These are phyloP conservation scores for Porites evermanni DNA, from an alignment of 92 coral and sea anemone genomes.

Conservation along the genomic window DNA sequence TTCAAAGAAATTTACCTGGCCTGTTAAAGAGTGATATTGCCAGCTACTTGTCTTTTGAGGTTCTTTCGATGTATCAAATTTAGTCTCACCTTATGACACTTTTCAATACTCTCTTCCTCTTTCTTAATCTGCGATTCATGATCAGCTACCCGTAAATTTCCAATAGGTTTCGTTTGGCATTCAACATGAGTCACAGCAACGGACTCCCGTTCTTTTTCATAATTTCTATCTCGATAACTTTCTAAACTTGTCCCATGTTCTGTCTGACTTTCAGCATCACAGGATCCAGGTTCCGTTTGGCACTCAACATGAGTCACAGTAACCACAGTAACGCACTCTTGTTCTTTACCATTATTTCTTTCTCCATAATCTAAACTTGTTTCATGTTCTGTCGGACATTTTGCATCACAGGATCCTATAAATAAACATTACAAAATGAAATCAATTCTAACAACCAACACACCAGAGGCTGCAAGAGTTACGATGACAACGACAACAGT, in stretches of 20 bases:
- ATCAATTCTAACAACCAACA: too few species aligned
- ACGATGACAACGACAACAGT: too few species aligned
- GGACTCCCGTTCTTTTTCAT: background rate
- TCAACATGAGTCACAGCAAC: background rate
- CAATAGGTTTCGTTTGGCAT: constrained; percentile 16
- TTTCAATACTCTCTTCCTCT: background rate
- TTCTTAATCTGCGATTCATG: background rate
- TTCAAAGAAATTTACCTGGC: too few species aligned
- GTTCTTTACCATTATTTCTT: background rate
- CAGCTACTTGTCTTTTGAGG: too few species aligned
- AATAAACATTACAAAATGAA: background rate
- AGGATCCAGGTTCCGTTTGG: constrained; percentile 18
- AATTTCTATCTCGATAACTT: background rate
- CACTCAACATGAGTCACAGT: background rate
- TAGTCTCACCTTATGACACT: background rate
- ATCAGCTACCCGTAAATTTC: background rate
- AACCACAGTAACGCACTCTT: background rate
- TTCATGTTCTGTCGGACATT: constrained; percentile 20
- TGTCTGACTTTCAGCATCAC: constrained; percentile 22
- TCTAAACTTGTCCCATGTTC: background rate
- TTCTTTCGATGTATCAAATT: too few species aligned
- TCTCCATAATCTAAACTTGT: background rate
- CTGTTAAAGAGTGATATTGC: too few species aligned
- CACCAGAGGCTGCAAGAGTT: too few species aligned
- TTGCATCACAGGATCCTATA: constrained; percentile 11